Evolutionary conservation across 64 coral and sea anemone species (phyloP), one percentile per base, ranked within the genome.

Genomic region (Montipora efflorescens): DNA sequence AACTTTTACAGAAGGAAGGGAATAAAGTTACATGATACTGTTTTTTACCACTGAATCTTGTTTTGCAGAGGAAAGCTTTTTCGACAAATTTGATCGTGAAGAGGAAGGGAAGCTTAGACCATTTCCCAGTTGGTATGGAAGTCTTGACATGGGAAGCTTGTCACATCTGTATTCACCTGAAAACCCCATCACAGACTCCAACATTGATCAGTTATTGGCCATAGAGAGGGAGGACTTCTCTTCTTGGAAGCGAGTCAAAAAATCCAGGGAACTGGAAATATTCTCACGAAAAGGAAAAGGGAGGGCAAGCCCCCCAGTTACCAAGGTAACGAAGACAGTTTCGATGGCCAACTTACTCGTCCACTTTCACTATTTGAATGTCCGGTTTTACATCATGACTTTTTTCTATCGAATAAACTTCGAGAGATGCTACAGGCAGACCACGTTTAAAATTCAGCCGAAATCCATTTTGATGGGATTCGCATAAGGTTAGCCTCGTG

Each of bases 181-280:
- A 11, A 88, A 71, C 46, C 83, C 92, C 3, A 88, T 88, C 51
- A 48, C 61, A 1, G 92, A 93, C 71, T 64, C 76, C 8, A 84
- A 93, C 47, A 88, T 93, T 36, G 83, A 93, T 43, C 15, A 48
- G 48, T 16, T 93, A 46, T 48, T 93, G 47, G 83, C 48, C 73
- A 87, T 85, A 78, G 92, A 93, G 48, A 88, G 49, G 45, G 92
- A 81, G 49, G 92, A 83, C 0, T 71, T 77, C 12, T 14, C 57
- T 59, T 23, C 59, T 8, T 93, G 92, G 92, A 93, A 93, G 47
- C 75, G 92, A 7, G 50, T 75, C 18, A 93, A 93, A 78, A 93
- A 88, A 45, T 80, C 92, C 78, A 59, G 92, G 23, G 92, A 88
- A 21, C 77, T 79, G 76, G 92, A 93, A 50, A 81, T 93, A 57